Base-by-base conservation (phyloP, 2,797 vertebrate genomes). In the Paguma larvata region DNA sequence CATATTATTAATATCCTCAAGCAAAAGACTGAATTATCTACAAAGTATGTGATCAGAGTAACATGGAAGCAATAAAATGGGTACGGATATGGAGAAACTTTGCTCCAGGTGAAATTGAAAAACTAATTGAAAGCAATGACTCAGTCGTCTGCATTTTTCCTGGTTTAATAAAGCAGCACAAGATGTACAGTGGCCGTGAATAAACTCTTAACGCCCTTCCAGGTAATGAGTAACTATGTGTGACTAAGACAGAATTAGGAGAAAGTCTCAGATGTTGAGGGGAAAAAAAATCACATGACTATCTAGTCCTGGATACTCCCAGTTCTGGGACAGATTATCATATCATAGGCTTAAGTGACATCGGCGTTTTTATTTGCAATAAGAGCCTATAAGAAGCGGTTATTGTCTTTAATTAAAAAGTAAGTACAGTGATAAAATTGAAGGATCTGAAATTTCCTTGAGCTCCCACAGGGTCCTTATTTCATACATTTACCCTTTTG, bases 151-250 rank as follows among this genome's bases (percentile, higher is more conserved):
- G 89, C 67, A 25, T 97, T 98, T 98, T 98, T 98, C 97, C 97
- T 96, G 89, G 63, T 96, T 93, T 97, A 93, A 89, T 41, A 96
- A 94, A 96, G 95, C 65, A 98, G 86, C 94, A 93, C 65, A 75
- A 85, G 91, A 95, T 34, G 94, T 95, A 93, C 91, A 34, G 75
- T 89, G 68, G 10, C 46, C 95, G 46, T 85, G 91, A 87, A 94
- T 88, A 97, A 96, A 78, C 95, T 98, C 95, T 91, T 82, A 72
- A n/a, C 78, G 70, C 93, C 72, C 77, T 97, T 97, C 85, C 73
- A 98, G 97, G 90, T 98, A 98, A 98, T 98, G 96, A 98, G 98
- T 98, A 98, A 99, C 97, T 87, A 46, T 41, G 63, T 93, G 41
- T 98, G 97, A 98, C 97, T 98, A 97, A 98, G 98, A 97, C n/a